Evolutionary conservation across 2,888 invertebrate species (phyloP), one percentile per base, ranked within the genome.

Genomic region (Pemphredon lugubris): DNA sequence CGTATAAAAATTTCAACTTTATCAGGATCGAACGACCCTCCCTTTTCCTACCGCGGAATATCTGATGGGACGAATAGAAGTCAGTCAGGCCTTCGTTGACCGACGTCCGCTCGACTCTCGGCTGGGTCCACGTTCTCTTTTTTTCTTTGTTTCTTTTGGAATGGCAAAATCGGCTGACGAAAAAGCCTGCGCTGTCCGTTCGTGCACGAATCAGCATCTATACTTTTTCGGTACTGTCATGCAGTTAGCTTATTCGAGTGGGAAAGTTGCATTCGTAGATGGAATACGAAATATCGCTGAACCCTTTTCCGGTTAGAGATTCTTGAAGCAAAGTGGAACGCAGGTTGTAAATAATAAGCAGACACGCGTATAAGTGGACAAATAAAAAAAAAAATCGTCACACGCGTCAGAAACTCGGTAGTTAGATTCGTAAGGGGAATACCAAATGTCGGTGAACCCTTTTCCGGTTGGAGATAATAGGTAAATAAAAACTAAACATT

Each of bases 1-100:
- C 59, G 73, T 73, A 81, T 83, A 77, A 83, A 83, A 82, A 82
- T 81, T 83, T 83, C 82, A 84, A 77, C 79, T 73, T 75, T 81
- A 77, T 77, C 75, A 74, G 53, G 57, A 70, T 69, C 68, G 74
- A 59, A 68, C 47, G 57, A 54, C 21, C 45, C 47, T 47, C 18
- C 54, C 14, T 57, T 51, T 51, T 50, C 34, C 60, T 53, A 23
- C 34, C 23, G 21, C 34, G 44, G 68, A 73, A 71, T 77, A 67
- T 71, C 64, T 60, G 54, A 74, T 51, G 59, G 60, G 45, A 50
- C 42, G 71, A 67, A 61, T 44, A 47, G 47, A 23, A 47, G 53
- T 32, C 26, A 39, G 48, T 39, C 30, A 30, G 26, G 16, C 32
- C 21, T 26, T 67, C 50, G 13, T 42, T 48, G 57, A 60, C 59